Base-by-base conservation (phyloP, 2,888 invertebrate genomes). In the Epinotia ramella region DNA sequence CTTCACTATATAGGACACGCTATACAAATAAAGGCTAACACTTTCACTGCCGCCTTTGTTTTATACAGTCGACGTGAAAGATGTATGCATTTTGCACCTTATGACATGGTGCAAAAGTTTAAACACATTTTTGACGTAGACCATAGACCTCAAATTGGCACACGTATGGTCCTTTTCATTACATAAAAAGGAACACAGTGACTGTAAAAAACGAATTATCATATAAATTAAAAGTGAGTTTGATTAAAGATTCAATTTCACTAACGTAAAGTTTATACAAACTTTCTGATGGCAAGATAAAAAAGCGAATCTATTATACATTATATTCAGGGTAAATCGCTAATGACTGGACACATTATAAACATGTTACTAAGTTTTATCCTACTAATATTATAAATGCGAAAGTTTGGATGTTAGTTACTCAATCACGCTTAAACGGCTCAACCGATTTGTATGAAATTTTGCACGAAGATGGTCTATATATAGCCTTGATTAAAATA, bases 241-340 rank as follows among this genome's bases (percentile, higher is more conserved):
- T 2, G 28, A 60, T 33, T 33, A 33, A 60, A 60, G 28, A 60
- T 28, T 59, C 12, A 24, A 59, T 7, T 33, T 60, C 12, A 60
- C 60, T 33, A 33, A 60, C 28, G 60, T 60, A 60, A 60, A 60
- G n/a, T n/a, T n/a, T 33, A 33, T 60, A 33, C 33, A 16, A 60
- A 60, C 16, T 11, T 59, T 24, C 13, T 28, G 16, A 33, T 13
- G 60, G 33, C 60, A 60, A 60, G 60, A 28, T 28, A 3, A 59
- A 59, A 60, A 28, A 28, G 28, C 60, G 2, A 28, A 24, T 60
- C 16, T 59, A 13, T 11, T 57, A 57, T 12, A 28, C 13, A 59
- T 59, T 28, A 59, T 24, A 59, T 49, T 12, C 46, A 5, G 49
- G 16, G 49, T 49, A 49, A 49, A 3, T 49, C 49, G 49, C 49